Conservation (phyloP, 2,113 vertebrate species). For the Melospiza georgiana region DNA sequence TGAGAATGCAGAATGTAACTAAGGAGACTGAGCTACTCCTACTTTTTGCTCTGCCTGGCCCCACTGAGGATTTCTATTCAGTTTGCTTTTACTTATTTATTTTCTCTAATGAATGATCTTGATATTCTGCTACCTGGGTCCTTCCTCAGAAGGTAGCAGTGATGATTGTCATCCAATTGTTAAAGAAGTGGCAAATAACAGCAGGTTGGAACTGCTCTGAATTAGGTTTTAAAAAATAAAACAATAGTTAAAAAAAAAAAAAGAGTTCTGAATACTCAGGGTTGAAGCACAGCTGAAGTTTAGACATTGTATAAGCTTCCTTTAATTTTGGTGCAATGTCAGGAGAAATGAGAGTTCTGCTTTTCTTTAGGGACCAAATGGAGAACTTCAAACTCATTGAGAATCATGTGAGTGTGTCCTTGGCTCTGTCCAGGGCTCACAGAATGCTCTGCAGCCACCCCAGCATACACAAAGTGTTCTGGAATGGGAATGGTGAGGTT, state of each 20-base stretch:
- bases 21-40: conserved; percentile 54
- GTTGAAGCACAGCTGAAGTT: neutral
- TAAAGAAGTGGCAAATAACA: neutral
- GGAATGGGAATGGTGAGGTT: neutral
- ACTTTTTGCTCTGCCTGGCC: conserved; percentile 10
- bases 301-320: neutral
- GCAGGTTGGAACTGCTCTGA: neutral
- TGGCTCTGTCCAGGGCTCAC: neutral
- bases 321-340: neutral
- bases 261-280: neutral
- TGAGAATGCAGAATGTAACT: conserved; percentile 56
- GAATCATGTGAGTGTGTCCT: neutral
- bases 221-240: neutral
- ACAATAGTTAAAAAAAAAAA: neutral
- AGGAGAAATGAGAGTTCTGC: neutral
- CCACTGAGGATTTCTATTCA: conserved; percentile 1
- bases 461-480: neutral
- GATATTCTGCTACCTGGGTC: neutral
- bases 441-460: neutral
- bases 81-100: neutral
- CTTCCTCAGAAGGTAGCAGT: neutral
- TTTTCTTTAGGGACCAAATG: neutral
- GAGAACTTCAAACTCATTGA: neutral
- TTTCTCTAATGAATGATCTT: neutral
- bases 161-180: neutral